A percentile compares a stretch with the other conserved stretches of the same genome.
phyloP scores from a whole-genome alignment of 2,797 vertebrate genomes.

The Sorex maritimensis region DNA sequence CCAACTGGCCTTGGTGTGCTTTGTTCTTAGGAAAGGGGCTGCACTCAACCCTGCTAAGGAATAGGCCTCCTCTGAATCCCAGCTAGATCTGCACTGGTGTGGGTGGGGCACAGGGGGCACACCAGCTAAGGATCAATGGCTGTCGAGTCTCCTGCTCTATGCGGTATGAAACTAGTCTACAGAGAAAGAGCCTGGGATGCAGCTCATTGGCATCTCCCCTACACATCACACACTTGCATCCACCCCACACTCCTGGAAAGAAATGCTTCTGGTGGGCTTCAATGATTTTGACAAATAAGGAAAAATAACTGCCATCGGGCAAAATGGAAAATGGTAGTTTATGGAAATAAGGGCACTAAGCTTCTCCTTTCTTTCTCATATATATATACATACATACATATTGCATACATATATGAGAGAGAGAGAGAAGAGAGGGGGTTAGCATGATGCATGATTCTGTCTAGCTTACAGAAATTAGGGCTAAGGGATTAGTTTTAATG shows the following conservation, averaged over 20 bases:
- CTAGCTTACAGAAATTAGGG: too few relatives aligned
- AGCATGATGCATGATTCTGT: too few relatives aligned
- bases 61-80: not conserved
- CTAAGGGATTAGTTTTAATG: too few relatives aligned
- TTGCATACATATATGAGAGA: too few relatives aligned
- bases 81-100: not conserved
- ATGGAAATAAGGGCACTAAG: too few relatives aligned
- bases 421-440: too few relatives aligned
- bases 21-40: not conserved
- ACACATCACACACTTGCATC: not conserved
- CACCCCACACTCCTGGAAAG: not conserved
- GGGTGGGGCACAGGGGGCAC: too few relatives aligned
- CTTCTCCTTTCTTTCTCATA: not conserved
- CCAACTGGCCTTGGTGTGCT: too few relatives aligned
- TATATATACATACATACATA: too few relatives aligned
- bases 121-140: not conserved
- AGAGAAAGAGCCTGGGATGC: rapidly evolving
- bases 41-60: not conserved
- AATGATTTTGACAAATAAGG: not conserved
- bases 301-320: not conserved
- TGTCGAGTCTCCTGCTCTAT: not conserved
- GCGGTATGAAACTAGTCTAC: not conserved
- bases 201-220: too few relatives aligned
- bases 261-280: not conserved
- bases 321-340: not conserved